Base-by-base conservation (phyloP, 2,888 invertebrate genomes). In the Caenorhabditis afra region DNA sequence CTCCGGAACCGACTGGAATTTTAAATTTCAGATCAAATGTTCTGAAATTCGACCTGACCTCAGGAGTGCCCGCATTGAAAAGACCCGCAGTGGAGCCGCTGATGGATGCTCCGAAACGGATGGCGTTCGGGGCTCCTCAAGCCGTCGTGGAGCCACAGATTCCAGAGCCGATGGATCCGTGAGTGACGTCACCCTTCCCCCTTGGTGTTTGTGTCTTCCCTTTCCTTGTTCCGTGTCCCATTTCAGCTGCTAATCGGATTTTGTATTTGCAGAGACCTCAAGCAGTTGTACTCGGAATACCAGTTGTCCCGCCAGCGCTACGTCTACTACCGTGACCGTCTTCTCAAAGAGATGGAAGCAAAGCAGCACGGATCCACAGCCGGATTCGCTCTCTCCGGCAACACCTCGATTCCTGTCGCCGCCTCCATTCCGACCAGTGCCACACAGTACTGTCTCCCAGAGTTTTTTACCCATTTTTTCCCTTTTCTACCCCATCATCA, bases 211-310 rank as follows among this genome's bases (percentile, higher is more conserved):
- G 12, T 41, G 20, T 12, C 16, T 37, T 62, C 8, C 55, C 18
- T 49, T 22, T 12, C 22, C 7, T 39, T n/a, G 71, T 64, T 41
- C 18, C 22, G n/a, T 53, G 53, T 66, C 58, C 45, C 67, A 37
- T 67, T 67, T 58, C 67, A 67, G 67, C 50, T 0, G 8, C 29
- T 22, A 35, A 57, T 35, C 14, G 1, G 23, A 8, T 61, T 18
- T 49, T 11, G 16, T 45, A 22, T 58, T 68, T 86, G 50, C 73
- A 89, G 89, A 23, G 89, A 89, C 45, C 81, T 90, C 23, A 83
- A 84, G 52, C 79, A 81, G n/a, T 70, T 90, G 35, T 90, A 90
- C 75, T 81, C 86, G 39, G 87, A 90, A 50, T 90, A 90, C 58
- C 70, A 81, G 52, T 83, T 87, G 14, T 74, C 90, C 45, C 84